phyloP scores from a whole-genome alignment of 2,888 invertebrate genomes.

The Leptopterna dolabrata region DNA sequence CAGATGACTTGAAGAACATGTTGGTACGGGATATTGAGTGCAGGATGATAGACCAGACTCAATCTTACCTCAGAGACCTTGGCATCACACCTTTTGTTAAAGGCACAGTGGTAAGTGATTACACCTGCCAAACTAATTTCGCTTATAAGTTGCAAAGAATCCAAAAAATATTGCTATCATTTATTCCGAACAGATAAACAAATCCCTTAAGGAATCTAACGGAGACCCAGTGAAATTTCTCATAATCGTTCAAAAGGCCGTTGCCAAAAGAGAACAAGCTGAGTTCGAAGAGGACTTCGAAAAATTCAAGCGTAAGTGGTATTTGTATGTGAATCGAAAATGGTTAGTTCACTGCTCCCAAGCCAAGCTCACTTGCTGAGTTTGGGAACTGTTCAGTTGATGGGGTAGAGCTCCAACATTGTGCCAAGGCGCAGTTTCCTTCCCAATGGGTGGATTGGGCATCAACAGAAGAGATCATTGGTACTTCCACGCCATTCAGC shows the following conservation, averaged over 20 bases:
- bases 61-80: conserved; percentile 48
- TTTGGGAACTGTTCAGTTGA: no score
- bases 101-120: conserved; percentile 16
- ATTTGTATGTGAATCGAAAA: no score
- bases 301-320: conserved; percentile 50
- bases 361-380: no score
- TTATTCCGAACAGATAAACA: background rate
- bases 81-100: conserved; percentile 53
- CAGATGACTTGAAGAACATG: conserved; percentile 30
- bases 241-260: conserved; percentile 45
- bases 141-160: no score
- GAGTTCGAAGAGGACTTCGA: conserved; percentile 50
- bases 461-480: no score
- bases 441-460: no score
- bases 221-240: conserved; percentile 54
- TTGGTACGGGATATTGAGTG: conserved; percentile 46
- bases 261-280: conserved; percentile 50
- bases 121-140: no score
- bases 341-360: no score
- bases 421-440: no score
- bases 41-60: conserved; percentile 37
- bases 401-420: no score
- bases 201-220: conserved; percentile 34
- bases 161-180: no score
- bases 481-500: no score